A percentile compares a stretch with the other conserved stretches of the same genome.
phyloP scores from a whole-genome alignment of 2,888 invertebrate genomes.

The Adelphocoris suturalis region DNA sequence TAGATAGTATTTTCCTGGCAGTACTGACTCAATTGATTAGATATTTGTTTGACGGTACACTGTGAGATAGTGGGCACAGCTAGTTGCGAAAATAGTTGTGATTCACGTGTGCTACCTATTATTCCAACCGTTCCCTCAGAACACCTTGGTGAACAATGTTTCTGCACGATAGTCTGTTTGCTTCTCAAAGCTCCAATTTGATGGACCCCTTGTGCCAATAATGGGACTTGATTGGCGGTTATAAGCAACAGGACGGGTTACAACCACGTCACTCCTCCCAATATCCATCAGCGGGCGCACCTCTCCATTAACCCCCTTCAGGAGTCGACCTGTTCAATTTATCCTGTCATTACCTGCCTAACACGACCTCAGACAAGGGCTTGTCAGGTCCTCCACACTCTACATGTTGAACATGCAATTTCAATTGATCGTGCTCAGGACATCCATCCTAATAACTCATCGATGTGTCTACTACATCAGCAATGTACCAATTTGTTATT shows the following conservation, averaged over 20 bases:
- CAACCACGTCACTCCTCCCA: slow-evolving; percentile 1
- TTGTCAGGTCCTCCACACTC: neutral
- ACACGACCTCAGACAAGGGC: slow-evolving; percentile 7
- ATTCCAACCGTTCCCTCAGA: too few relatives aligned
- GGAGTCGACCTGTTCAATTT: slow-evolving; percentile 37
- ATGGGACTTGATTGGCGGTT: slow-evolving; percentile 32
- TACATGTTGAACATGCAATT: slow-evolving; percentile 29
- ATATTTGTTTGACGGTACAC: too few relatives aligned
- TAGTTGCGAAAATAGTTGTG: too few relatives aligned
- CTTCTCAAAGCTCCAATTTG: slow-evolving; percentile 13
- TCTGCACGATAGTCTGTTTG: neutral
- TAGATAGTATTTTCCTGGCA: too few relatives aligned
- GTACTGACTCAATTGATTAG: too few relatives aligned
- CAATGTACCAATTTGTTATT: too few relatives aligned
- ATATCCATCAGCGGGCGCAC: neutral
- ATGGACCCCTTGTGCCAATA: neutral
- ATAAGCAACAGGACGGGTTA: slow-evolving; percentile 39
- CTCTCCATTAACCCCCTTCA: slow-evolving; percentile 45
- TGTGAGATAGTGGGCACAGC: too few relatives aligned
- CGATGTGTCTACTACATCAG: neutral
- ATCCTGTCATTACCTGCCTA: slow-evolving; percentile 33
- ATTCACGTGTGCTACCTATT: too few relatives aligned
- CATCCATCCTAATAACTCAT: neutral
- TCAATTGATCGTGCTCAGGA: neutral
- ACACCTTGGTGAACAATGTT: neutral